These are phyloP conservation scores for Spilosoma lubricipeda DNA, from an alignment of 2,888 invertebrate species.

Conservation along the genomic window DNA sequence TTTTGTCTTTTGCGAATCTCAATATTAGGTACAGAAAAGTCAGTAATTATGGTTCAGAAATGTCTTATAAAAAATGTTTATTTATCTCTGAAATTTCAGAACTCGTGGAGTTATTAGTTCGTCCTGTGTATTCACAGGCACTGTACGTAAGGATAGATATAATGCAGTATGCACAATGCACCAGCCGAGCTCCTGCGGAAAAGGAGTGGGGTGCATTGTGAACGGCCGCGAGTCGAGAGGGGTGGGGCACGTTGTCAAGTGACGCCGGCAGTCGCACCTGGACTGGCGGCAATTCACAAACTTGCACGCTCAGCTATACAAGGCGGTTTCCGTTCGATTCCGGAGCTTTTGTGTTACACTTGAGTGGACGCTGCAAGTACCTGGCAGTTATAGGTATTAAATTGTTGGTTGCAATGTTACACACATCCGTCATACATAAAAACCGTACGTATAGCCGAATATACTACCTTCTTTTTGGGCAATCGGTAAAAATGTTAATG, in stretches of 20 bases:
- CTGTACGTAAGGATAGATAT: conserved; percentile 10
- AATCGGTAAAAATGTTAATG: not conserved
- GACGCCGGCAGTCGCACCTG: conserved; percentile 17
- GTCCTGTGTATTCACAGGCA: conserved; percentile 13
- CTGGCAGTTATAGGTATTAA: not conserved
- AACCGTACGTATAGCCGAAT: not conserved
- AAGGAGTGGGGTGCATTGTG: not conserved
- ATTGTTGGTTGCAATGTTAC: not conserved
- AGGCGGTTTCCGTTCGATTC: conserved; percentile 2
- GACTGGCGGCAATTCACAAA: conserved; percentile 4
- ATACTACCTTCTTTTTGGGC: not conserved
- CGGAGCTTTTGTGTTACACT: conserved; percentile 3
- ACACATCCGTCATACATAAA: not conserved
- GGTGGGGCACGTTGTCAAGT: conserved; percentile 8
- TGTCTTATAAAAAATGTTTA: not conserved
- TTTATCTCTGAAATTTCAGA: not conserved
- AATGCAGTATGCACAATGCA: conserved; percentile 29
- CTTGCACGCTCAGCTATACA: not conserved
- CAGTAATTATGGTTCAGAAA: no score
- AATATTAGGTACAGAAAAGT: no score
- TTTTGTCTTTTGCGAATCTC: not conserved
- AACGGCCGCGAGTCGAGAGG: not conserved
- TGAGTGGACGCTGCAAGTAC: not conserved
- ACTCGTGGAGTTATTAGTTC: conserved; percentile 5
- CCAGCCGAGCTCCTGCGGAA: conserved; percentile 3